Evolutionary conservation across 1,140 invertebrate genomes (phyloP).

Genomic region (Belonocnema kinseyi): DNA sequence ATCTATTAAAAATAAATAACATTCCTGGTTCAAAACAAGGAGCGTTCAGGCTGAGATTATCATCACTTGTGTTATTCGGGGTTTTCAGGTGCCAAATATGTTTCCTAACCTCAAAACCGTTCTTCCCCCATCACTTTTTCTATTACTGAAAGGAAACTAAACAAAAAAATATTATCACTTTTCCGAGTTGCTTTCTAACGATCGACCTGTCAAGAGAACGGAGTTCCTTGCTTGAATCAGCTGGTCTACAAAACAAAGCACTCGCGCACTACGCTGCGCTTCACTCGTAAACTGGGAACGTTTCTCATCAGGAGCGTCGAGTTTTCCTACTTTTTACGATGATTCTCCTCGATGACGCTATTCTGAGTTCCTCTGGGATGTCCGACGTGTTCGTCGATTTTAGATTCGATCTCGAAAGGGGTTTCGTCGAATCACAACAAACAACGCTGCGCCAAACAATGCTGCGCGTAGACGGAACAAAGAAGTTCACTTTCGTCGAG

Average conservation of each 20-base stretch:
- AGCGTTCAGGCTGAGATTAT: conserved; percentile 11
- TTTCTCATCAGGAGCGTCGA: not conserved
- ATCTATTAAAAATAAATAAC: not conserved
- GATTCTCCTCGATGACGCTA: not conserved
- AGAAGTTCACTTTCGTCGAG: conserved; percentile 59
- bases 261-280: conserved; percentile 45
- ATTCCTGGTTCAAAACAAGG: not conserved
- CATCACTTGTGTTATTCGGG: conserved; percentile 1
- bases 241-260: conserved; percentile 72
- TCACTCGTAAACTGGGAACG: not conserved
- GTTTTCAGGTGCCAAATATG: not conserved
- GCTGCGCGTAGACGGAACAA: conserved; percentile 58
- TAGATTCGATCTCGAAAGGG: not conserved
- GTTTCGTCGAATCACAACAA: conserved; percentile 47
- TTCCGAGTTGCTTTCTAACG: not conserved
- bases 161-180: not conserved
- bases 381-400: not conserved
- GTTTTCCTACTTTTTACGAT: not conserved
- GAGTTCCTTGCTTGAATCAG: conserved; percentile 57
- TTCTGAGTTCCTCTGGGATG: not conserved
- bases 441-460: conserved; percentile 63
- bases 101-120: not conserved
- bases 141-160: not conserved
- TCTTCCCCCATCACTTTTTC: not conserved
- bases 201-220: conserved; percentile 30